These are phyloP conservation scores for Lissocephala sabroskyi DNA, from an alignment of 2,888 invertebrate genomes.

Conservation along the genomic window DNA sequence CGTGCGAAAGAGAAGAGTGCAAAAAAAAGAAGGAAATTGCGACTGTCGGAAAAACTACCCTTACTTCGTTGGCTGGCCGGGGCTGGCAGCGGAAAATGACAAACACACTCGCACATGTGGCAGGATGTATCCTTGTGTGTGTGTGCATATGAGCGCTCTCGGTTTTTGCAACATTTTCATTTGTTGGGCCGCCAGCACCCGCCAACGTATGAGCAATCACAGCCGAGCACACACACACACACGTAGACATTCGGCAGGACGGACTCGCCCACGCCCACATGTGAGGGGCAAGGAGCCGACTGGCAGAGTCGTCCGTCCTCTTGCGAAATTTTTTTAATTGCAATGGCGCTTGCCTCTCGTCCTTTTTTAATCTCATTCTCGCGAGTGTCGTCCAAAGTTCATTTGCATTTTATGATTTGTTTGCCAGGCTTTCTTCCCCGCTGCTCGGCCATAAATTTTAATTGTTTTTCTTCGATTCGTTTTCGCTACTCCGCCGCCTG, in stretches of 20 bases:
- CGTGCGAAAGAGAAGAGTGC: slow-evolving; percentile 42
- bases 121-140: slow-evolving; percentile 5
- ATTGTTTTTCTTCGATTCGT: slow-evolving; percentile 62
- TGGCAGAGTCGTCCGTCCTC: too few relatives aligned
- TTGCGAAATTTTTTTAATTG: slow-evolving; percentile 7
- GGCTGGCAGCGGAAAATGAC: slow-evolving; percentile 24
- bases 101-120: slow-evolving; percentile 16
- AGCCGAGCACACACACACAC: slow-evolving; percentile 14
- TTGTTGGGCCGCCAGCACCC: slow-evolving; percentile 34
- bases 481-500: slow-evolving; percentile 33
- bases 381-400: slow-evolving; percentile 14
- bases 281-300: too few relatives aligned
- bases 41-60: slow-evolving; percentile 55
- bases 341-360: slow-evolving; percentile 16
- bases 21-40: slow-evolving; percentile 35
- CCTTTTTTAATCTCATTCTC: not conserved
- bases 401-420: slow-evolving; percentile 63
- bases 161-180: slow-evolving; percentile 64
- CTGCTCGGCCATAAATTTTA: slow-evolving; percentile 51
- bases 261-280: slow-evolving; percentile 49
- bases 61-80: slow-evolving; percentile 27
- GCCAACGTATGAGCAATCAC: slow-evolving; percentile 5
- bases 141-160: slow-evolving; percentile 42
- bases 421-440: slow-evolving; percentile 38
- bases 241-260: slow-evolving; percentile 11